phyloP scores from a whole-genome alignment of 2,888 invertebrate genomes.

The Mythimna albipuncta region DNA sequence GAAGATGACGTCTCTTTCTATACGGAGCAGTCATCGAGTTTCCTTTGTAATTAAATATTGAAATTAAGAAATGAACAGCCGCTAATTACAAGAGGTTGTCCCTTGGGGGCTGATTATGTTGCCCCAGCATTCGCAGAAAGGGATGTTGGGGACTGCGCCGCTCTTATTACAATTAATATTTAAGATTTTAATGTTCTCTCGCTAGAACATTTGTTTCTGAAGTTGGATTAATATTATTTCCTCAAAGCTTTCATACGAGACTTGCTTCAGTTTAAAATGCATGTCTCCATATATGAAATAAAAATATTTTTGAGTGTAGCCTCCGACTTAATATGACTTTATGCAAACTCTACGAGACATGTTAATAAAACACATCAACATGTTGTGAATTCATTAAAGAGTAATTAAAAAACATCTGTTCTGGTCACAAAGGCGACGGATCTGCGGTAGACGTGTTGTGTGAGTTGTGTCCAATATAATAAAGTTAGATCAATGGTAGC shows the following conservation, averaged over 20 bases:
- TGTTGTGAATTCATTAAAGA: conserved; percentile 46
- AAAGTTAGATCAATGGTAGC: conserved; percentile 67
- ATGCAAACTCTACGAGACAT: conserved; percentile 42
- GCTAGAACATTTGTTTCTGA: conserved; percentile 61
- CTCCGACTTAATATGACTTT: conserved; percentile 20
- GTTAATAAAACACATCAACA: conserved; percentile 46
- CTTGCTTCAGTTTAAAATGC: conserved; percentile 3
- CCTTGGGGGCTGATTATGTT: conserved; percentile 89
- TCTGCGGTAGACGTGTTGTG: conserved; percentile 57
- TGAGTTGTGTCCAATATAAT: conserved; percentile 62
- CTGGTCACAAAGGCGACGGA: conserved; percentile 51
- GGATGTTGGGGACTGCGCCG: conserved; percentile 80
- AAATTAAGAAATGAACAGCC: conserved; percentile 92
- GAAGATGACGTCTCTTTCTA: conserved; percentile 89
- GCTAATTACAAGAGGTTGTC: conserved; percentile 91
- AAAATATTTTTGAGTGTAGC: conserved; percentile 3
- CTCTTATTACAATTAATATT: conserved; percentile 88
- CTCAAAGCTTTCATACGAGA: conserved; percentile 15
- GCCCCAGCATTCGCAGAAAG: conserved; percentile 86
- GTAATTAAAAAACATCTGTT: conserved; percentile 62
- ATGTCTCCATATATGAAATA: neutral
- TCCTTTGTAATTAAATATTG: conserved; percentile 92
- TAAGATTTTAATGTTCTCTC: conserved; percentile 82
- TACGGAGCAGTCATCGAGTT: conserved; percentile 88
- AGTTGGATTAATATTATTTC: conserved; percentile 48